phyloP scores from a whole-genome alignment of 2,113 vertebrate genomes.

The Toxotes jaculatrix region DNA sequence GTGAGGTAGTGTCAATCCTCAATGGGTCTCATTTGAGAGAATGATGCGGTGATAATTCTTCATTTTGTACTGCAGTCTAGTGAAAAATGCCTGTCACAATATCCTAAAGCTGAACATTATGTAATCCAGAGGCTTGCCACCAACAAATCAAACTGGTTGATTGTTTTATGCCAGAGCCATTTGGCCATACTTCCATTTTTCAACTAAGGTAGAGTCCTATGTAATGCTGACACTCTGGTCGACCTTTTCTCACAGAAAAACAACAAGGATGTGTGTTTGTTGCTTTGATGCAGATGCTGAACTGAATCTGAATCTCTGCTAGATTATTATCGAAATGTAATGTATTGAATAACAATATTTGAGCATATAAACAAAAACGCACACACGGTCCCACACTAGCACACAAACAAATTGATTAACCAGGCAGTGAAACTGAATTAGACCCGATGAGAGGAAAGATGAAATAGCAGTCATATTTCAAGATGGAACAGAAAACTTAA shows the following conservation, averaged over 20 bases:
- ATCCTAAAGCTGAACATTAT: no score
- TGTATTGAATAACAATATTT: neutral
- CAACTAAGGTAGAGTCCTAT: no score
- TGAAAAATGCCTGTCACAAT: no score
- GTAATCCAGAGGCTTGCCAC: no score
- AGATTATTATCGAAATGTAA: neutral
- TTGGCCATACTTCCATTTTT: no score
- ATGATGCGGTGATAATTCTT: no score
- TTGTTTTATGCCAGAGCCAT: no score
- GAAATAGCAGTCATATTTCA: neutral
- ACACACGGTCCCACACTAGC: neutral
- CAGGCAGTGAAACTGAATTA: neutral
- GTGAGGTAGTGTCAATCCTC: no score
- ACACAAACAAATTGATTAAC: neutral
- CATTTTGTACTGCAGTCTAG: no score
- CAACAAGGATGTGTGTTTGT: neutral
- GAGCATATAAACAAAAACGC: neutral
- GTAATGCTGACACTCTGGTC: no score
- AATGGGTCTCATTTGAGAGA: no score
- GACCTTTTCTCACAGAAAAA: neutral
- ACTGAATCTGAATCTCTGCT: neutral
- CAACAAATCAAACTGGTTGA: no score
- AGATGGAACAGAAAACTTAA: neutral
- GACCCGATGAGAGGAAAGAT: neutral
- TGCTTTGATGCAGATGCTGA: neutral